These are phyloP conservation scores for Drosophila varians DNA, from an alignment of 1,140 invertebrate genomes.

Conservation along the genomic window DNA sequence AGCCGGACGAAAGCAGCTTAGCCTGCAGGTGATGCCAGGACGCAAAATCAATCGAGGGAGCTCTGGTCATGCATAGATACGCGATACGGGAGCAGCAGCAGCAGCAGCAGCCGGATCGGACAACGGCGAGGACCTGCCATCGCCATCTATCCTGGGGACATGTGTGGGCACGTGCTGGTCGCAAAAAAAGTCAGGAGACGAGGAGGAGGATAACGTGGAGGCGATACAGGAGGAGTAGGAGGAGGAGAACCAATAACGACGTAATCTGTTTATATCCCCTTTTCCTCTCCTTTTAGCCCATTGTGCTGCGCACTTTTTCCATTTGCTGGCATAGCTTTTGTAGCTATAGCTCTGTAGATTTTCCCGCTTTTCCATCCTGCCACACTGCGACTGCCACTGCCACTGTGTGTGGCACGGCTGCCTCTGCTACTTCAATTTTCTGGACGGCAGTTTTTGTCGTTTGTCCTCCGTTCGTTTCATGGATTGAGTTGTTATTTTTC, in stretches of 20 bases:
- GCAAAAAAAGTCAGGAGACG: slow-evolving; percentile 10
- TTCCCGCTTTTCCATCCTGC: slow-evolving; percentile 12
- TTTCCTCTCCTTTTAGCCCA: slow-evolving; percentile 61
- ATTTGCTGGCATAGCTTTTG: slow-evolving; percentile 48
- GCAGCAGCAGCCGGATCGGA: not conserved
- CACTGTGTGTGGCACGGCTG: slow-evolving; percentile 10
- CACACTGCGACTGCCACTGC: slow-evolving; percentile 1
- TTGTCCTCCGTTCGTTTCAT: slow-evolving; percentile 52
- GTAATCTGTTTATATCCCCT: slow-evolving; percentile 81
- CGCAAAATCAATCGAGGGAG: slow-evolving; percentile 77
- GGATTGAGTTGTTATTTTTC: slow-evolving; percentile 81
- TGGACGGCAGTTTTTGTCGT: slow-evolving; percentile 78
- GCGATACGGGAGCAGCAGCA: slow-evolving; percentile 14
- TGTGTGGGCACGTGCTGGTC: slow-evolving; percentile 79
- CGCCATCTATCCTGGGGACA: slow-evolving; percentile 56
- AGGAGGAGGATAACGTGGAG: no score
- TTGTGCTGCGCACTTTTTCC: slow-evolving; percentile 79
- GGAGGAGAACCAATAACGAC: slow-evolving; percentile 74
- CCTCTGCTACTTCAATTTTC: slow-evolving; percentile 74
- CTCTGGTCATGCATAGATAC: slow-evolving; percentile 68
- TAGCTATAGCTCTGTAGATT: slow-evolving; percentile 9
- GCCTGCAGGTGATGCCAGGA: slow-evolving; percentile 73
- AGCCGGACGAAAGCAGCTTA: slow-evolving; percentile 66
- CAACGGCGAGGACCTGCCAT: slow-evolving; percentile 27
- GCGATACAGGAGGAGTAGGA: slow-evolving; percentile 17